phyloP scores from a whole-genome alignment of 2,888 invertebrate genomes.

The Ophion ellenae region DNA sequence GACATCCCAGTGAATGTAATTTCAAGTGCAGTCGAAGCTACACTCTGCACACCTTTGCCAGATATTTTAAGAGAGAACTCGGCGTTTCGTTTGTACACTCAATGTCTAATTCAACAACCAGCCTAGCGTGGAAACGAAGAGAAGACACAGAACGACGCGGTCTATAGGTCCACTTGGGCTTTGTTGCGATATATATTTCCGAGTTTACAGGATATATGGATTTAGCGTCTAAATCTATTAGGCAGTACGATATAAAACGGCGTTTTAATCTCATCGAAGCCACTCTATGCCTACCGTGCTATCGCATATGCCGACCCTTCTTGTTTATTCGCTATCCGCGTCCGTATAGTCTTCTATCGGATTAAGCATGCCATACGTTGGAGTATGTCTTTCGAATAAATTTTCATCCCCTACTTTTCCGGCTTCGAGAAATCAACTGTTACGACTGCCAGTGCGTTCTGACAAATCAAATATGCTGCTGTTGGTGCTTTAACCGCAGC shows the following conservation, averaged over 20 bases:
- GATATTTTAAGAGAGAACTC: conserved; percentile 4
- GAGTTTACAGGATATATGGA: not conserved
- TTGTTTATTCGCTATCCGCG: conserved; percentile 9
- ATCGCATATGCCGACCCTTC: conserved; percentile 44
- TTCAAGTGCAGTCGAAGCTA: not conserved
- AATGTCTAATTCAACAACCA: not conserved
- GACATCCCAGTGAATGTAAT: conserved; percentile 23
- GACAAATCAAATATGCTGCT: too few relatives aligned
- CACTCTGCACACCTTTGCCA: not conserved
- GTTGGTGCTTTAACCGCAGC: too few relatives aligned
- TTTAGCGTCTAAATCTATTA: conserved; percentile 32
- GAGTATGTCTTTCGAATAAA: conserved; percentile 8
- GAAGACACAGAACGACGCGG: not conserved
- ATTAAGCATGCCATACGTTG: conserved; percentile 14
- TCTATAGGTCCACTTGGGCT: conserved; percentile 30
- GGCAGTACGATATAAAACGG: conserved; percentile 29
- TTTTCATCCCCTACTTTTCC: not conserved
- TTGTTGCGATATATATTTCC: conserved; percentile 30
- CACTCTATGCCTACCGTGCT: conserved; percentile 30
- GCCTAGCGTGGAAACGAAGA: not conserved
- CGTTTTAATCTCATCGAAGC: conserved; percentile 28
- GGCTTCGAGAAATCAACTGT: not conserved
- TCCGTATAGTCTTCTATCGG: conserved; percentile 32
- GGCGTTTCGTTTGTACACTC: not conserved
- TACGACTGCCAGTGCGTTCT: too few relatives aligned